Conservation (phyloP, 2,113 vertebrate species). For the Cebus imitator region DNA sequence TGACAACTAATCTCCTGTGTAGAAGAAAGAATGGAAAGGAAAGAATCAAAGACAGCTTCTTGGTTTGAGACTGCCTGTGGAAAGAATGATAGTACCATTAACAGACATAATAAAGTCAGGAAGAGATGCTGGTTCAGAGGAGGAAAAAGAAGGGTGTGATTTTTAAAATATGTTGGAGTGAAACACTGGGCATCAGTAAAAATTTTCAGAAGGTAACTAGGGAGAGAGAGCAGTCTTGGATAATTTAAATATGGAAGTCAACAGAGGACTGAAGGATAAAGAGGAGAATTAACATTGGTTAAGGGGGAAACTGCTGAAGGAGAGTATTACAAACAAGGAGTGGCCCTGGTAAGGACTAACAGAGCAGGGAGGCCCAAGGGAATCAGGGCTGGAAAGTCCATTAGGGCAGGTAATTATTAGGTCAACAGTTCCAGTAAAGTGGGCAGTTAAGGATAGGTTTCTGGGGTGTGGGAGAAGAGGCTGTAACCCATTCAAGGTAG, state of each 20-base stretch:
- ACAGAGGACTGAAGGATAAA: background rate
- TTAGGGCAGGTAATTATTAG: background rate
- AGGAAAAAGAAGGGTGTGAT: background rate
- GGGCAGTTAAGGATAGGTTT: background rate
- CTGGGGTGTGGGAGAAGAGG: background rate
- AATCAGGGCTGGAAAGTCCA: background rate
- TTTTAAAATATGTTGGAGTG: background rate
- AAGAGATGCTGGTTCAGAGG: background rate
- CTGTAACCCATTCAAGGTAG: background rate
- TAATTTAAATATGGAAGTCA: background rate
- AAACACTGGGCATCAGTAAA: background rate
- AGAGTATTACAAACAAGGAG: background rate
- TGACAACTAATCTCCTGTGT: background rate
- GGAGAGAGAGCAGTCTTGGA: background rate
- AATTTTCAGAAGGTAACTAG: background rate
- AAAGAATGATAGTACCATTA: background rate
- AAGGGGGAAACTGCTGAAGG: background rate
- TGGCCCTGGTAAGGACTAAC: background rate
- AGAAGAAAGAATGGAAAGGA: background rate
- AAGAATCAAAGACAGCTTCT: background rate
- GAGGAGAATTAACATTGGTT: background rate
- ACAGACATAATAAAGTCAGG: background rate
- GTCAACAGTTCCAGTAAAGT: background rate
- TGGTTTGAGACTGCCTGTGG: background rate
- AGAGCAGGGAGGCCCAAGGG: background rate